Percentiles rank a stretch among this genome's conserved stretches.
These are phyloP conservation scores for Triplophysa yarkandensis DNA, from an alignment of 2,797 vertebrate species.

Conservation along the genomic window DNA sequence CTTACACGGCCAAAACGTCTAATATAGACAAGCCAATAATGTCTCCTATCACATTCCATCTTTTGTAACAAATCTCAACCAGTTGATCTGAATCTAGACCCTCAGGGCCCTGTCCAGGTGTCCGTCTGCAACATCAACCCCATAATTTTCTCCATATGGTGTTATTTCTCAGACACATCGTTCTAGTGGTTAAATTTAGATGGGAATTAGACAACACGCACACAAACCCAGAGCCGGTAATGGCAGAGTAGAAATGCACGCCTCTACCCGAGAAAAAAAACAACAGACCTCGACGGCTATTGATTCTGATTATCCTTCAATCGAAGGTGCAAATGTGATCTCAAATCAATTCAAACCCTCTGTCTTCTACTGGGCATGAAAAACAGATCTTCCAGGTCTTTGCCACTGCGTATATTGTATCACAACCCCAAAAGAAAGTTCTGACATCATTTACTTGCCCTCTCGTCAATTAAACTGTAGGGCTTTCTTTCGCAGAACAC, in stretches of 20 bases:
- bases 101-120: not conserved
- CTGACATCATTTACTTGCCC: too few species aligned
- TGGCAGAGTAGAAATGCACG: conserved; percentile 21
- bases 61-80: not conserved
- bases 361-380: conserved; percentile 41
- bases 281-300: conserved; percentile 38
- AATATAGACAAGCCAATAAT: not conserved
- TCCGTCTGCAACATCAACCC: not conserved
- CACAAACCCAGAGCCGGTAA: conserved; percentile 14
- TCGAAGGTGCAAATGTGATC: conserved; percentile 49
- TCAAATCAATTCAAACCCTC: conserved; percentile 48
- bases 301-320: conserved; percentile 44
- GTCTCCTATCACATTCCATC: not conserved
- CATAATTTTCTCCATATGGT: not conserved
- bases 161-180: conserved; percentile 3
- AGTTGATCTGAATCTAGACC: not conserved
- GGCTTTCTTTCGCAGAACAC: too few species aligned
- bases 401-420: too few species aligned
- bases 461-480: too few species aligned
- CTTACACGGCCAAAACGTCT: not conserved
- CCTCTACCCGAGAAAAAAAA: conserved; percentile 32
- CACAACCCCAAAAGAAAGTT: too few species aligned
- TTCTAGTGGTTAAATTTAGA: not conserved
- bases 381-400: not conserved
- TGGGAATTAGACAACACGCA: conserved; percentile 4